Conservation (phyloP, 1,140 invertebrate species). For the Paracyclopina nana region DNA sequence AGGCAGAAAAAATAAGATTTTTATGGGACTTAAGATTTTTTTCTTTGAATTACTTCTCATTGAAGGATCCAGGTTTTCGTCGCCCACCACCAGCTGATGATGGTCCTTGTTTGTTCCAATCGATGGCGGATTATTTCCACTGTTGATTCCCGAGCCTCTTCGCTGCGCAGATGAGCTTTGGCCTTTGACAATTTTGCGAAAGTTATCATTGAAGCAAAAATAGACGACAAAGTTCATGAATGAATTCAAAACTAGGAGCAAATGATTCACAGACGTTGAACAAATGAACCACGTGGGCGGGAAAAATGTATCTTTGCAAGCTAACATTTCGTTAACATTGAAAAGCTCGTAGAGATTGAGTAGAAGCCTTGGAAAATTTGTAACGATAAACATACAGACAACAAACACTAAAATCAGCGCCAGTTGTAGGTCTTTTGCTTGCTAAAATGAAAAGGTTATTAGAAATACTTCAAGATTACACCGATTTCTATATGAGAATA, state of each 20-base stretch:
- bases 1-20: no score
- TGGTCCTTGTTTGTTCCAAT: no score
- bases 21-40: no score
- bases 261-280: not conserved
- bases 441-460: not conserved
- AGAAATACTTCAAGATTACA: not conserved
- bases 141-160: no score
- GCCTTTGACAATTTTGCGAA: no score
- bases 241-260: not conserved
- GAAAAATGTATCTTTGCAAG: not conserved
- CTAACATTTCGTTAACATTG: slow-evolving; percentile 1
- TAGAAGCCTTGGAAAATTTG: slow-evolving; percentile 7
- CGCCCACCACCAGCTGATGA: no score
- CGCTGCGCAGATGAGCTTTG: no score
- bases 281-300: slow-evolving; percentile 10
- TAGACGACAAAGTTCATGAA: not conserved
- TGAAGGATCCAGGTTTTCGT: no score
- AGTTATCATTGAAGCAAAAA: no score
- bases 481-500: not conserved
- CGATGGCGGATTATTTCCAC: no score
- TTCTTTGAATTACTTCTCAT: no score
- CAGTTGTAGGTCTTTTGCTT: slow-evolving; percentile 11
- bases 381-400: slow-evolving; percentile 10
- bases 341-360: slow-evolving; percentile 2
- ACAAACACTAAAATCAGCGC: slow-evolving; percentile 4